Base-by-base conservation (phyloP, 2,888 invertebrate species). In the Globia sparganii region DNA sequence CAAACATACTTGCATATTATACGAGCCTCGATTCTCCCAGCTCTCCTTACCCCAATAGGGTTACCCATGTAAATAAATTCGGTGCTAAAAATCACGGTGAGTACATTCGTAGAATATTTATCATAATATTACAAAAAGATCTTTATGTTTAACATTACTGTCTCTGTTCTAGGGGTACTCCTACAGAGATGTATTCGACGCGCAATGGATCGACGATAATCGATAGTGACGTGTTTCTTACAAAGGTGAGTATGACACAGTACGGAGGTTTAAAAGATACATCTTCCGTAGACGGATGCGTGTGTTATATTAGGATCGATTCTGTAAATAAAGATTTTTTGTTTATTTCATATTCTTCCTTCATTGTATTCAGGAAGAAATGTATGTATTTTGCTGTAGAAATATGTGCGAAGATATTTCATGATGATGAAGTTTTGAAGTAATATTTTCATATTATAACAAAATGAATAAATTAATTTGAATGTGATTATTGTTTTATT, bases 11-110 rank as follows among this genome's bases (percentile, higher is more conserved):
- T 86, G 82, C 87, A 84, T 83, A 78, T 83, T 87, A 87, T 86
- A 80, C 79, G 73, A 77, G 66, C 40, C 73, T 74, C 77, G 59
- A 73, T 77, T 78, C 82, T 75, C 81, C 84, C 85, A 77, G 72
- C 87, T 79, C 86, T 78, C 85, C 88, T 87, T 87, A 85, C 88
- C 87, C 86, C 86, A 88, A 90, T 89, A 90, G 86, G 87, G 90
- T 92, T 91, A 90, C 91, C 87, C 89, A 91, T 90, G 92, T 91
- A 91, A 92, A 93, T 92, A 92, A 89, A 92, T 87, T 87, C 90
- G 84, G 90, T 87, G 91, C 90, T 90, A 91, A 91, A 92, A 92
- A 92, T 92, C 91, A 89, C 87, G 86, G 88, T 84, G 88, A 73
- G 86, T 87, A 89, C 87, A 88, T 86, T 84, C 84, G 70, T 74